Evolutionary conservation across 2,888 invertebrate genomes (phyloP), one percentile per base, ranked within the genome.

Genomic region (Apodemia mormo): DNA sequence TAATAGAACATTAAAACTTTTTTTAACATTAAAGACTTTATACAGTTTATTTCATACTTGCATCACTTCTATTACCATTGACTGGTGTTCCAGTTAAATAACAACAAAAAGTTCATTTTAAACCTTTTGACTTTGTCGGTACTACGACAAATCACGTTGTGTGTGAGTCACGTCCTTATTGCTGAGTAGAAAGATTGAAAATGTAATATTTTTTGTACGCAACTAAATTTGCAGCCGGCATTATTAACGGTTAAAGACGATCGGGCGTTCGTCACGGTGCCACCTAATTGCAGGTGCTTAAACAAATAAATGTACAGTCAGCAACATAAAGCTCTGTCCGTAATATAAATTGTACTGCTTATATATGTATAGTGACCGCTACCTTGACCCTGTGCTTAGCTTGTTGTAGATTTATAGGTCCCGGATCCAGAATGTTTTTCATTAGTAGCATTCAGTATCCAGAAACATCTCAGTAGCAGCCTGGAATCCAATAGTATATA

Each of bases 261-360:
- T 71, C 66, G 72, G 71, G 74, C 68, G 73, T 77, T 75, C 70
- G 82, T 74, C 77, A 79, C 77, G 79, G 78, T 65, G 71, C 72
- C 72, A 72, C 75, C 75, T 74, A 74, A 81, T 76, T 76, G 75
- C 79, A 79, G 79, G 79, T 80, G 78, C 72, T 78, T 79, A 81
- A 79, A 82, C 76, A 79, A 80, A 80, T 70, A 78, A 76, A 78
- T 65, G 30, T 58, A 58, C 30, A 58, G 12, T 58, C 58, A 29
- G 10, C 30, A 30, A 5, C 10, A 30, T 10, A 30, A 58, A 49
- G 45, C 45, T 49, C 5, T 33, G 22, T 22, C 22, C 9, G 12
- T 45, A 45, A 45, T 2, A 45, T 3, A 12, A 45, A 12, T 45
- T 45, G 12, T 45, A 2, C 9, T 45, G 3, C 45, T 37, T 37